Conservation (phyloP, 1,140 invertebrate genomes). For the Ladona fulva region DNA sequence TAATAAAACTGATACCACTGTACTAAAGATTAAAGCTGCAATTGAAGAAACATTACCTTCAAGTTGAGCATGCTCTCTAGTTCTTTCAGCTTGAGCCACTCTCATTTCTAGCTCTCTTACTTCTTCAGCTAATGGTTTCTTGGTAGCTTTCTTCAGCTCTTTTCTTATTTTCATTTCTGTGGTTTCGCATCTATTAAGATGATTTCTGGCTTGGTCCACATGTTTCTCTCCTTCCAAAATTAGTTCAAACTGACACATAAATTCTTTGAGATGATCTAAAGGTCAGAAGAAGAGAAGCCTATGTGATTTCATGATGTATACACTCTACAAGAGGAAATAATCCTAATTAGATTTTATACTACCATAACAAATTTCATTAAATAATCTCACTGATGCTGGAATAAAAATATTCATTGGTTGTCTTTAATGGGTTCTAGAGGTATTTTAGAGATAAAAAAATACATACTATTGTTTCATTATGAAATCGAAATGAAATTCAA, state of each 20-base stretch:
- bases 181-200: constrained; percentile 37
- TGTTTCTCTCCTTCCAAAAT: constrained; percentile 45
- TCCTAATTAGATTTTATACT: too few species aligned
- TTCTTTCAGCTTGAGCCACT: constrained; percentile 39
- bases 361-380: too few species aligned
- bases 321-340: too few species aligned
- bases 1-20: constrained; percentile 11
- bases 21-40: too few species aligned
- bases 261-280: constrained; percentile 41
- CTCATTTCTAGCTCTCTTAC: constrained; percentile 37
- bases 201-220: constrained; percentile 37
- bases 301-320: too few species aligned
- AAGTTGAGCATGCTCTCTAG: constrained; percentile 40
- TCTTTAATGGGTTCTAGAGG: too few species aligned
- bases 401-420: too few species aligned
- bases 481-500: too few species aligned
- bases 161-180: constrained; percentile 39
- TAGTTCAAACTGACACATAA: constrained; percentile 41
- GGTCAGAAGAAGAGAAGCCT: constrained; percentile 14
- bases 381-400: too few species aligned
- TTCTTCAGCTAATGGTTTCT: constrained; percentile 37
- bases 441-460: too few species aligned
- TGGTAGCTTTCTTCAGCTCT: constrained; percentile 40
- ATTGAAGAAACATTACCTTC: constrained; percentile 35
- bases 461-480: too few species aligned